phyloP scores from a whole-genome alignment of 2,888 invertebrate species.

The Hedychridium roseum region DNA sequence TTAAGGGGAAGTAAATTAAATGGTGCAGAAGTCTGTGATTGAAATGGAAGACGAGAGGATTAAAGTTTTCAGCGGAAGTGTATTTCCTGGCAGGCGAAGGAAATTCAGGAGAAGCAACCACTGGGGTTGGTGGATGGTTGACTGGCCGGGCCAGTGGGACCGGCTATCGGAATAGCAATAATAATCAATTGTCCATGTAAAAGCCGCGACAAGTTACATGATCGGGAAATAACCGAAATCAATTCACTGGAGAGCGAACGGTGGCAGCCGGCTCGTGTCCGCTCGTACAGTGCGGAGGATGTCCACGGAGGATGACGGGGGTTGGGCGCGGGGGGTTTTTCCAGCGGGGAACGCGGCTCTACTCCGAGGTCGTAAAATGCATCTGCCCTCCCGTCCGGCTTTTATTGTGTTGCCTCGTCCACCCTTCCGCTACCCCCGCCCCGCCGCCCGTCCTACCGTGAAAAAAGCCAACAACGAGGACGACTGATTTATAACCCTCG shows the following conservation, averaged over 20 bases:
- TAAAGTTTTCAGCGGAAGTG: too few relatives aligned
- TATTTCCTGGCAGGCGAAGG: too few relatives aligned
- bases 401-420: constrained; percentile 44
- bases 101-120: too few relatives aligned
- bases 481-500: constrained; percentile 57
- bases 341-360: constrained; percentile 31
- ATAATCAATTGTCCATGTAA: constrained; percentile 51
- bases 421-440: constrained; percentile 25
- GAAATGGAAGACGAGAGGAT: too few relatives aligned
- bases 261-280: constrained; percentile 25
- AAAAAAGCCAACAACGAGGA: constrained; percentile 40
- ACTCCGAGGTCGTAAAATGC: constrained; percentile 53
- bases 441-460: constrained; percentile 16
- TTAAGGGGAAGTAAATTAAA: too few relatives aligned
- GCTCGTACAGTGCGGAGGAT: constrained; percentile 23
- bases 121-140: too few relatives aligned
- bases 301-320: constrained; percentile 8
- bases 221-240: constrained; percentile 48
- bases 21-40: too few relatives aligned
- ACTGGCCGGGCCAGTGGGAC: constrained; percentile 23
- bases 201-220: constrained; percentile 44
- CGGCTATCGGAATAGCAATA: constrained; percentile 42
- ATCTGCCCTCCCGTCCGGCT: constrained; percentile 47
- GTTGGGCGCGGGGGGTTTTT: constrained; percentile 9
- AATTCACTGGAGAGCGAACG: constrained; percentile 41